A percentile compares a stretch with the other conserved stretches of the same genome.
These are phyloP conservation scores for Aselliscus stoliczkanus DNA, from an alignment of 2,797 vertebrate genomes.

Conservation along the genomic window DNA sequence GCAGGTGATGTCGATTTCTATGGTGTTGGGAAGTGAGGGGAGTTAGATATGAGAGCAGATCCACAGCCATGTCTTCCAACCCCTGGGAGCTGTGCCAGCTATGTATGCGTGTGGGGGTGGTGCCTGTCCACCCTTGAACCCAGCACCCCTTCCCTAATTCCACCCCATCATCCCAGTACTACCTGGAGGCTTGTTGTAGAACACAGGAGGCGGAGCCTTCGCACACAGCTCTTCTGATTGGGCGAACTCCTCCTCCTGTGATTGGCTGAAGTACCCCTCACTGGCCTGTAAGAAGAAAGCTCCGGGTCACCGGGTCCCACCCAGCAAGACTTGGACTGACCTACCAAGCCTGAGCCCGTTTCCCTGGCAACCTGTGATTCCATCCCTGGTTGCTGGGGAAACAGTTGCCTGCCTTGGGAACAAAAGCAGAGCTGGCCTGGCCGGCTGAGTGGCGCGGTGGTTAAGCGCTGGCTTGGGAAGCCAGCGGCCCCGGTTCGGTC, in stretches of 20 bases:
- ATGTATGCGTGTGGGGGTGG: not conserved
- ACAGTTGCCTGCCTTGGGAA: constrained; percentile 24
- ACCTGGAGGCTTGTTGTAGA: constrained; percentile 99
- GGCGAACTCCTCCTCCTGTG: constrained; percentile 94
- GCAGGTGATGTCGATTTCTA: constrained; percentile 98
- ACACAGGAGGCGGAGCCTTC: constrained; percentile 90
- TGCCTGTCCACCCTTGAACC: not conserved
- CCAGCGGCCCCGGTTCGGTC: too few relatives aligned
- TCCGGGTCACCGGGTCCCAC: constrained; percentile 27
- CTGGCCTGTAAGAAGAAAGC: constrained; percentile 84
- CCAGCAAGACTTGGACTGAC: constrained; percentile 5
- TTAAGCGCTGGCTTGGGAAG: too few relatives aligned
- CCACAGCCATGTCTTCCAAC: not conserved
- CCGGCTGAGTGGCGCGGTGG: too few relatives aligned
- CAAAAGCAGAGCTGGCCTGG: not conserved
- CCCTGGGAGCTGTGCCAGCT: not conserved
- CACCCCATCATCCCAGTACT: constrained; percentile 33
- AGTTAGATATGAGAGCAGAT: not conserved
- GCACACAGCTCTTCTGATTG: constrained; percentile 91
- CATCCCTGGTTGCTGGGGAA: constrained; percentile 52
- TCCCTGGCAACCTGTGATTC: constrained; percentile 51
- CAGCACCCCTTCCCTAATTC: not conserved
- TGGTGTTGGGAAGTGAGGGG: not conserved
- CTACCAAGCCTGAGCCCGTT: constrained; percentile 32
- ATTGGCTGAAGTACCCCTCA: constrained; percentile 95